Conservation (phyloP, 37 sponge, comb jelly and placozoan genomes). For the Haliclona indistincta region DNA sequence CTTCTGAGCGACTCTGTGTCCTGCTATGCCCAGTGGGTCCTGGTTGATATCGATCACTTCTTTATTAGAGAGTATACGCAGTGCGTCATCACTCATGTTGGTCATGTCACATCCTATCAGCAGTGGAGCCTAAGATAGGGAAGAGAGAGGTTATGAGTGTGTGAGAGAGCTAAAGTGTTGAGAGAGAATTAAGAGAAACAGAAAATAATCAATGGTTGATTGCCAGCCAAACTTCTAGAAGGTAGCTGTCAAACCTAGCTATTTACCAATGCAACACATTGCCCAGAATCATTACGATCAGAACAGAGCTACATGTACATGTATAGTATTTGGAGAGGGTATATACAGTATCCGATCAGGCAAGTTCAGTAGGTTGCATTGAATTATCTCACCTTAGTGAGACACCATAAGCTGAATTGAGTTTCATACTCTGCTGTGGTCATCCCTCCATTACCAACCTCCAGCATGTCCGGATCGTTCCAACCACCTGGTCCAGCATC, state of each 20-base stretch:
- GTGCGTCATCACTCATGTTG: conserved; percentile 56
- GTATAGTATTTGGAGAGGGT: too few relatives aligned
- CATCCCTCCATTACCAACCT: conserved; percentile 84
- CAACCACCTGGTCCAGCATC: conserved; percentile 83
- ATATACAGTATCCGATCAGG: too few relatives aligned
- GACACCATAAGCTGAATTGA: conserved; percentile 88
- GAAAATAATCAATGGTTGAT: too few relatives aligned
- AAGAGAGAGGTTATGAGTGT: not conserved
- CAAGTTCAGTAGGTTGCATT: too few relatives aligned
- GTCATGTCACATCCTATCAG: conserved; percentile 79
- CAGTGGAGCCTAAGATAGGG: conserved; percentile 49
- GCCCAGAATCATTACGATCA: too few relatives aligned
- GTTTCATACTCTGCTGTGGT: conserved; percentile 58
- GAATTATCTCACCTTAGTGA: conserved; percentile 44
- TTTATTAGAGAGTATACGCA: conserved; percentile 78
- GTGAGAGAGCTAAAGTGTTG: too few relatives aligned
- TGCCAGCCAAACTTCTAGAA: too few relatives aligned
- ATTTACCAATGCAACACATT: too few relatives aligned
- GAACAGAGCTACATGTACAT: too few relatives aligned
- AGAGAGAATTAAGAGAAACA: too few relatives aligned
- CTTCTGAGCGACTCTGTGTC: conserved; percentile 39
- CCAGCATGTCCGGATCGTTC: conserved; percentile 91
- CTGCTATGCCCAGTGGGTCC: conserved; percentile 71
- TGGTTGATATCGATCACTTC: conserved; percentile 91
- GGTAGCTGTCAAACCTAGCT: too few relatives aligned